Conservation (phyloP, 2,888 invertebrate genomes). For the Drosophila recens region DNA sequence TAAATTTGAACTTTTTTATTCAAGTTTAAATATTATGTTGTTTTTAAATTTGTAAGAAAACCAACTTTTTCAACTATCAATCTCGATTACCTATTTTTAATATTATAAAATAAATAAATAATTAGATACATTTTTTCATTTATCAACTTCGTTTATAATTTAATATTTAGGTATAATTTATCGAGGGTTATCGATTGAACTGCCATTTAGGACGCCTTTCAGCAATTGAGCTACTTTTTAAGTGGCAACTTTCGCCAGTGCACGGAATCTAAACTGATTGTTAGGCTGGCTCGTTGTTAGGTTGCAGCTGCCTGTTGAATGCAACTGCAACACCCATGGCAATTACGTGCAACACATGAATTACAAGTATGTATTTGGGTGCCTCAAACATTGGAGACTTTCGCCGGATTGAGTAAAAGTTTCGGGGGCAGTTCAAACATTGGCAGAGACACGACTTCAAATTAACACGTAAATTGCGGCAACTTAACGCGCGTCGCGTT, state of each 20-base stretch:
- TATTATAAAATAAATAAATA: too few species aligned
- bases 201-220: slow-evolving; percentile 5
- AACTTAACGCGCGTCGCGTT: slow-evolving; percentile 66
- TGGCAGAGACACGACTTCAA: slow-evolving; percentile 73
- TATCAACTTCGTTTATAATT: neutral
- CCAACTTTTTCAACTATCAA: too few species aligned
- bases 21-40: too few species aligned
- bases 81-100: too few species aligned
- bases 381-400: slow-evolving; percentile 51
- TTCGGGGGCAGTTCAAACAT: slow-evolving; percentile 54
- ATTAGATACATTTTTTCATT: too few species aligned
- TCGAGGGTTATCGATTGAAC: slow-evolving; percentile 19
- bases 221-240: slow-evolving; percentile 24
- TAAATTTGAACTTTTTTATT: too few species aligned
- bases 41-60: too few species aligned
- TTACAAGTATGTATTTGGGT: slow-evolving; percentile 32
- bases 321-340: slow-evolving; percentile 43
- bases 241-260: slow-evolving; percentile 53
- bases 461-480: slow-evolving; percentile 78
- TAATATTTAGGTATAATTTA: neutral
- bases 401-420: slow-evolving; percentile 64
- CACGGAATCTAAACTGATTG: slow-evolving; percentile 32
- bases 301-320: slow-evolving; percentile 39
- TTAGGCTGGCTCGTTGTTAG: slow-evolving; percentile 22
- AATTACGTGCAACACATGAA: slow-evolving; percentile 65